phyloP scores from a whole-genome alignment of 2,113 vertebrate genomes.

The Colinus virginianus region DNA sequence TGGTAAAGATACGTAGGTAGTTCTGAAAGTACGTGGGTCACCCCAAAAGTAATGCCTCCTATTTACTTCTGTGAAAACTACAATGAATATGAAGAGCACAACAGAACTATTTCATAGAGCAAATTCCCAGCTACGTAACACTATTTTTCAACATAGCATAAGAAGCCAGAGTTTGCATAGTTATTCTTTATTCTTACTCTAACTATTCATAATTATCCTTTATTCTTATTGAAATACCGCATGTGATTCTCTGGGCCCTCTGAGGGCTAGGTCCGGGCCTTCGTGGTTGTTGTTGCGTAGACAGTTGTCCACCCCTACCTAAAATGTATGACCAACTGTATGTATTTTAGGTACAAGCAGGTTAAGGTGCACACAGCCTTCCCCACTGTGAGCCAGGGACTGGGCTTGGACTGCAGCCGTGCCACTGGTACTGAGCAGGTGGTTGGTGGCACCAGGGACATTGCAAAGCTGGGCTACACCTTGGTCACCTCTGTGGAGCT shows the following conservation, averaged over 20 bases:
- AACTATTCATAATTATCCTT: no score
- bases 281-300: accelerated
- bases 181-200: no score
- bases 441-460: neutral
- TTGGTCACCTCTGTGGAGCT: neutral
- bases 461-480: neutral
- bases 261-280: accelerated
- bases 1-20: neutral
- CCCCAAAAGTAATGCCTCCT: no score
- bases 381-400: neutral
- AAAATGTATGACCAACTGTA: neutral
- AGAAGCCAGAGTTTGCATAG: no score
- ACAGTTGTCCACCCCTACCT: neutral
- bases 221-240: neutral
- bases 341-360: neutral
- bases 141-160: no score
- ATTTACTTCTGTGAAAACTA: no score
- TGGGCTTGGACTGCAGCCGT: neutral
- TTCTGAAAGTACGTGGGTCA: no score
- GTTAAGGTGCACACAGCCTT: neutral
- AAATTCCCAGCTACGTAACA: no score
- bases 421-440: neutral
- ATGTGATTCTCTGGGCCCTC: neutral
- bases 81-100: no score
- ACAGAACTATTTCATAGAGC: no score